Conservation (phyloP, 1,140 invertebrate genomes). For the Cydia amplana region DNA sequence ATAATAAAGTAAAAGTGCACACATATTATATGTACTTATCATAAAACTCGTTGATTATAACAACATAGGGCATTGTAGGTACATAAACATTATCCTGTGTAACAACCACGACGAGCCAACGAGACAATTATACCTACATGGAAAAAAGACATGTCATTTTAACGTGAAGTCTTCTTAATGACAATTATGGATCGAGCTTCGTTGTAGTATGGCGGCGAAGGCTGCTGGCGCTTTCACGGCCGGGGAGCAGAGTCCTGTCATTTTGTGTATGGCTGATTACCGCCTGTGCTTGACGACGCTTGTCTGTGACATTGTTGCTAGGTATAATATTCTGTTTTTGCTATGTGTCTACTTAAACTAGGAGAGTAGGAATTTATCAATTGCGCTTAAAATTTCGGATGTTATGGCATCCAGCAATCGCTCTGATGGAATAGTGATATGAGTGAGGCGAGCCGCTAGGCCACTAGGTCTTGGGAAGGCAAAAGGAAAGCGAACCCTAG, state of each 20-base stretch:
- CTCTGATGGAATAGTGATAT: too few species aligned
- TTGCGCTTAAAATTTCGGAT: too few species aligned
- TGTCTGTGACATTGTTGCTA: not conserved
- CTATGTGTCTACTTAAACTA: not conserved
- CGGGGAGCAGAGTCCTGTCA: slow-evolving; percentile 8
- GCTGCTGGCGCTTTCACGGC: slow-evolving; percentile 15
- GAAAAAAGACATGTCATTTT: slow-evolving; percentile 32
- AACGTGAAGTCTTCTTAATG: slow-evolving; percentile 18
- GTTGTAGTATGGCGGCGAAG: slow-evolving; percentile 8
- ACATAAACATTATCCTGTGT: slow-evolving; percentile 12
- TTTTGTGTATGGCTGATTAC: slow-evolving; percentile 4
- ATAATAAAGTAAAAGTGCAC: slow-evolving; percentile 10
- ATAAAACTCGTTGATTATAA: not conserved
- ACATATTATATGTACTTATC: not conserved
- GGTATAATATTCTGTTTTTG: slow-evolving; percentile 2
- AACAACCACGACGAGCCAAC: slow-evolving; percentile 22
- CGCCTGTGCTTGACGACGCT: slow-evolving; percentile 1
- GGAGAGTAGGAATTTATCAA: not conserved
- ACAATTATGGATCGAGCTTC: slow-evolving; percentile 18
- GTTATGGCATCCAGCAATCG: too few species aligned
- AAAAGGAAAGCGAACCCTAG: too few species aligned
- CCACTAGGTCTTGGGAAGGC: too few species aligned
- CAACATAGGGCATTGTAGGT: slow-evolving; percentile 10
- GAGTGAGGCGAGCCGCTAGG: too few species aligned
- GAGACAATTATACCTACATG: slow-evolving; percentile 27